These are phyloP conservation scores for Myiopsitta monachus DNA, from an alignment of 2,113 vertebrate genomes.

Conservation along the genomic window DNA sequence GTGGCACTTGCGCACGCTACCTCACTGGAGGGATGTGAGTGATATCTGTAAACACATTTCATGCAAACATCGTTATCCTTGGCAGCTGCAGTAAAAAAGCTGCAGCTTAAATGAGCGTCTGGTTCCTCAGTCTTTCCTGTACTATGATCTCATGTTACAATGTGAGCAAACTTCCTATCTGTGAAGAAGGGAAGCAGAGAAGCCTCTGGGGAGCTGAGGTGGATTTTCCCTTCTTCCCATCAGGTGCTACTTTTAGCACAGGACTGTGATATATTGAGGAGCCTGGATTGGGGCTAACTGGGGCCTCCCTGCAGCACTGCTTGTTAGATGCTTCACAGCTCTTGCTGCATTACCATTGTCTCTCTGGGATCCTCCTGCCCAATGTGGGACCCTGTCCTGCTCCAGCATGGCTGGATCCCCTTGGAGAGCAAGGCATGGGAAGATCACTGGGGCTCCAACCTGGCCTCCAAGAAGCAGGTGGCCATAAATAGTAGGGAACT, in stretches of 20 bases:
- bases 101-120: background rate
- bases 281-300: background rate
- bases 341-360: rapidly evolving
- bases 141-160: constrained; percentile 61
- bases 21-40: background rate
- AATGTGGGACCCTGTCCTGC: background rate
- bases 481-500: background rate
- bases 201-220: constrained; percentile 37
- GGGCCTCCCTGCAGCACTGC: background rate
- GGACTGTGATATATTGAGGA: background rate
- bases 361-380: background rate
- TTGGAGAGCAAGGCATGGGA: background rate
- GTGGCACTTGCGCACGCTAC: background rate
- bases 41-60: constrained; percentile 20
- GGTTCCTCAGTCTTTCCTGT: constrained; percentile 63
- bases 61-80: constrained; percentile 14
- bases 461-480: background rate
- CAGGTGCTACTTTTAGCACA: constrained; percentile 37
- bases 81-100: constrained; percentile 42
- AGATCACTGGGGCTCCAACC: background rate
- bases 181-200: constrained; percentile 46
- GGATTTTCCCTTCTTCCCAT: constrained; percentile 52
- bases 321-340: background rate
- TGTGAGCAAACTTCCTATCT: constrained; percentile 62
- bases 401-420: rapidly evolving